Percentiles rank a stretch among this genome's conserved stretches.
Evolutionary conservation across 2,888 invertebrate genomes (phyloP).

Genomic region (Halictus ligatus): DNA sequence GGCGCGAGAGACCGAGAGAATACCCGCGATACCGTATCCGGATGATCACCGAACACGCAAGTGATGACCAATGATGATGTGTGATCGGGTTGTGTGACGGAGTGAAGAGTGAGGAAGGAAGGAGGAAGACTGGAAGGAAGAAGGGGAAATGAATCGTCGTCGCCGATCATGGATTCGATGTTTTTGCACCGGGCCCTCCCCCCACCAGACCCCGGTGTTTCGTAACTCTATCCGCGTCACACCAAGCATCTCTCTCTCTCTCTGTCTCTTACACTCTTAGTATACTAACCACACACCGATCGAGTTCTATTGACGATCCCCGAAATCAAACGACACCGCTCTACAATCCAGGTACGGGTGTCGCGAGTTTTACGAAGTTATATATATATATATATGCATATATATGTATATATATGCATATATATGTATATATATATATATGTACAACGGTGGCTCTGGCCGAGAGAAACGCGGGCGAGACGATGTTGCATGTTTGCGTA

Average conservation of each 20-base stretch:
- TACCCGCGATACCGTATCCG: constrained; percentile 10
- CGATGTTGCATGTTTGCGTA: constrained; percentile 1
- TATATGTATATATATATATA: neutral
- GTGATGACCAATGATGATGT: constrained; percentile 18
- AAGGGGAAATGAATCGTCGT: neutral
- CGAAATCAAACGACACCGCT: neutral
- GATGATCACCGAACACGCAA: constrained; percentile 11
- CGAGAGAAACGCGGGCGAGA: neutral
- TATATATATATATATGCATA: neutral
- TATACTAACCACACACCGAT: neutral
- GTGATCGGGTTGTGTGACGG: constrained; percentile 20
- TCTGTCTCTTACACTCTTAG: neutral
- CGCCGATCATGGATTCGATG: neutral
- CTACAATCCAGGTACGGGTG: neutral
- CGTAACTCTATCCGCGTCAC: neutral
- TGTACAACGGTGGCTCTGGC: neutral
- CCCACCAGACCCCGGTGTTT: neutral
- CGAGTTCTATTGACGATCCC: neutral
- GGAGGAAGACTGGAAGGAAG: constrained; percentile 1
- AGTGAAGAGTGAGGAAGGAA: constrained; percentile 9
- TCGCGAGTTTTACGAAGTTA: neutral
- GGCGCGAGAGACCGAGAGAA: constrained; percentile 24
- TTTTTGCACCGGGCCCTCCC: neutral
- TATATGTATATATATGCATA: neutral
- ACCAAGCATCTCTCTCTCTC: neutral